Conservation (phyloP, 37 sponge, comb jelly and placozoan genomes). For the Ephydatia muelleri region DNA sequence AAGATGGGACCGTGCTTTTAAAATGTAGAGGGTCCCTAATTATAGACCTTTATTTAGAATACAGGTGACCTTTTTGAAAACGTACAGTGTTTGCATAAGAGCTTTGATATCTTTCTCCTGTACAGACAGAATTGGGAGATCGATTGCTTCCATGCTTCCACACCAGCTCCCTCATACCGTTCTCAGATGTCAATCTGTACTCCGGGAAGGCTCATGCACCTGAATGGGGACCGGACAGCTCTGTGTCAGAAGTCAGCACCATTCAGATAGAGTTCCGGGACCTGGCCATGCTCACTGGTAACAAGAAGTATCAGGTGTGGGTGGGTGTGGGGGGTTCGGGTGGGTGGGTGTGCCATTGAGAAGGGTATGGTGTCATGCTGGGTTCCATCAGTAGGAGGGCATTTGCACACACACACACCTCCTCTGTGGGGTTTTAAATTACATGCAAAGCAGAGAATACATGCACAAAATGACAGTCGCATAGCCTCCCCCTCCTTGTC, state of each 20-base stretch:
- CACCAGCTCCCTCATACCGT: slow-evolving; percentile 86
- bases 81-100: neutral
- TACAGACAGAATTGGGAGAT: slow-evolving; percentile 88
- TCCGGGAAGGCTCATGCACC: slow-evolving; percentile 71
- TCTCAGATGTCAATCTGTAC: slow-evolving; percentile 92
- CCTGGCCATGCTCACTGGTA: slow-evolving; percentile 74
- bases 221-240: slow-evolving; percentile 88
- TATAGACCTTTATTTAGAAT: neutral
- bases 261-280: slow-evolving; percentile 97
- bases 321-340: too few species aligned
- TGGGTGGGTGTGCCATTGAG: too few species aligned
- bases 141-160: slow-evolving; percentile 81
- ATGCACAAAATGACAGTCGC: too few species aligned
- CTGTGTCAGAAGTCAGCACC: slow-evolving; percentile 95
- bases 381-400: too few species aligned
- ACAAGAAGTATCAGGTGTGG: slow-evolving; percentile 63
- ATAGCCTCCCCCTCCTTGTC: too few species aligned
- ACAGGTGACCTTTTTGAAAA: neutral
- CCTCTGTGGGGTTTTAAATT: too few species aligned
- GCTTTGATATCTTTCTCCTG: neutral
- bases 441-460: too few species aligned
- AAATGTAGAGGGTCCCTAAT: neutral
- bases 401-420: too few species aligned
- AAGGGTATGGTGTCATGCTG: too few species aligned
- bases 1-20: too few species aligned